A percentile compares a stretch with the other conserved stretches of the same genome.
Conservation (phyloP, 2,797 vertebrate genomes). For the Lepidocolaptes lacrymiger region DNA sequence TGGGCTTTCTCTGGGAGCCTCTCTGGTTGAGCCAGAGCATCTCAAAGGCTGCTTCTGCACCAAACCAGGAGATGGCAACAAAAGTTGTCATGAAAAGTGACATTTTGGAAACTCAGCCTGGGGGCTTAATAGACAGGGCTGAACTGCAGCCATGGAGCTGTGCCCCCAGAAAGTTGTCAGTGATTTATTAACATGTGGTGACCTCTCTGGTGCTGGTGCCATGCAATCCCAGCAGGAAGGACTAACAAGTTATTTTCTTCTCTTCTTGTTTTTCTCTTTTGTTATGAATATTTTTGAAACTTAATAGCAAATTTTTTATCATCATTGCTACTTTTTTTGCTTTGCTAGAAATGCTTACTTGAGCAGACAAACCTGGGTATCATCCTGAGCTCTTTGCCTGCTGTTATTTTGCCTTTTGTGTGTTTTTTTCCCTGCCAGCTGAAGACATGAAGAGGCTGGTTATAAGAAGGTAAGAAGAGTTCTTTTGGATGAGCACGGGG, state of each 20-base stretch:
- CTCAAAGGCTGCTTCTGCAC: background rate
- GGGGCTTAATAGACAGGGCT: background rate
- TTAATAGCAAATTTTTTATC: accelerated
- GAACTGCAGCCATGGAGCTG: background rate
- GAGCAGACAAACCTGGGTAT: background rate
- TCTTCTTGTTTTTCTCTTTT: background rate
- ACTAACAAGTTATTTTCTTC: background rate
- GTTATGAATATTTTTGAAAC: background rate
- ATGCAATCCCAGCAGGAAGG: background rate
- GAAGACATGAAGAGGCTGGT: background rate
- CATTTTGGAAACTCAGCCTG: background rate
- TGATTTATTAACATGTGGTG: background rate
- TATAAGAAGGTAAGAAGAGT: background rate
- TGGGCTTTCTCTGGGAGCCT: background rate
- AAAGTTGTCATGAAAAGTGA: background rate
- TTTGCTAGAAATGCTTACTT: background rate
- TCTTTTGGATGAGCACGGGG: accelerated
- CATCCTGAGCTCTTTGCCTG: background rate
- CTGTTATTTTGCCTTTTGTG: background rate
- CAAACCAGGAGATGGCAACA: accelerated
- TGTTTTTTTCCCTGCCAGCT: background rate
- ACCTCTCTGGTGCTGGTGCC: background rate
- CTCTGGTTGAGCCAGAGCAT: background rate
- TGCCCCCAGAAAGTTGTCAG: background rate
- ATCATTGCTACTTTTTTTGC: background rate